These are phyloP conservation scores for Mythimna pallens DNA, from an alignment of 2,888 invertebrate genomes.

Conservation along the genomic window DNA sequence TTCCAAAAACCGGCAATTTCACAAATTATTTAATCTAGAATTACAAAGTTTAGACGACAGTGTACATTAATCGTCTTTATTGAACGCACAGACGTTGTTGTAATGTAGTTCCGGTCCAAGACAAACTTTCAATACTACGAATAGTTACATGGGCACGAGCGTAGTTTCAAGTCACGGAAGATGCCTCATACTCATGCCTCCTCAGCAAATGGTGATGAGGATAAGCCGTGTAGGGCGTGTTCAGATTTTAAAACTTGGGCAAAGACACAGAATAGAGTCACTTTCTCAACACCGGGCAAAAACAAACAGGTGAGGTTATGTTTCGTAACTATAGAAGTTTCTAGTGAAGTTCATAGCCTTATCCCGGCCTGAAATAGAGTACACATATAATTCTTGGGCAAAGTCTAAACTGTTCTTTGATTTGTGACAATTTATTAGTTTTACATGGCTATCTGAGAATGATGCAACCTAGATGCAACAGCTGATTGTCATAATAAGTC, in stretches of 20 bases:
- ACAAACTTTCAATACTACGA: conserved; percentile 62
- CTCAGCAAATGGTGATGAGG: conserved; percentile 81
- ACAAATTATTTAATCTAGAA: conserved; percentile 24
- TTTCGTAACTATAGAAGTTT: conserved; percentile 58
- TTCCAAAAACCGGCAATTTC: conserved; percentile 46
- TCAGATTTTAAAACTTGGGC: conserved; percentile 94
- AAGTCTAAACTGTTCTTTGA: neutral
- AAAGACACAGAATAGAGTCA: conserved; percentile 89
- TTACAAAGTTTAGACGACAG: conserved; percentile 19
- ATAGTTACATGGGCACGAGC: conserved; percentile 67
- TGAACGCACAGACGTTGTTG: conserved; percentile 27
- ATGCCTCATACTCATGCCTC: conserved; percentile 72
- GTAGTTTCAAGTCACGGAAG: conserved; percentile 54
- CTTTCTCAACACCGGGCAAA: conserved; percentile 71
- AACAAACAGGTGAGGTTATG: conserved; percentile 80
- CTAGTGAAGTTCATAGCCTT: conserved; percentile 23
- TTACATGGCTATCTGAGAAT: conserved; percentile 14
- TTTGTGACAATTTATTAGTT: neutral
- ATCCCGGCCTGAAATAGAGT: neutral
- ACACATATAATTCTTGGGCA: neutral
- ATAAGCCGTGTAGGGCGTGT: conserved; percentile 92
- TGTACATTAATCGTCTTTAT: conserved; percentile 11
- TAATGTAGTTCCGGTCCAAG: conserved; percentile 52
- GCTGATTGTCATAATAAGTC: conserved; percentile 37
- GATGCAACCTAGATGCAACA: conserved; percentile 46